A percentile compares a stretch with the other conserved stretches of the same genome.
These are phyloP conservation scores for Mus musculus DNA, from an alignment of 2,113 vertebrate species.

Conservation along the genomic window GRCm39 chr3:86540501-86541000, in stretches of 20 bases:
- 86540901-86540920: constrained; percentile 28
- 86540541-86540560: neutral
- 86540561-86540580: neutral
- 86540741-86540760: neutral
- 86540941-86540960: neutral
- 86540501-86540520: neutral
- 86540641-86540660: neutral
- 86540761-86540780: neutral
- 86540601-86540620: neutral
- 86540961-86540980: neutral
- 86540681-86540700: neutral
- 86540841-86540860: neutral
- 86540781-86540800: neutral
- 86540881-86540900: neutral
- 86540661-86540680: neutral
- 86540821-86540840: neutral
- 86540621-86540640: neutral
- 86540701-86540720: neutral
- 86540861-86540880: neutral
- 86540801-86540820: neutral
- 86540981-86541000: neutral
- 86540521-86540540: neutral
- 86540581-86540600: neutral
- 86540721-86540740: neutral
- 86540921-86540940: neutral